phyloP scores from a whole-genome alignment of 2,888 invertebrate species.

The Kuschelorhynchus macadamiae region DNA sequence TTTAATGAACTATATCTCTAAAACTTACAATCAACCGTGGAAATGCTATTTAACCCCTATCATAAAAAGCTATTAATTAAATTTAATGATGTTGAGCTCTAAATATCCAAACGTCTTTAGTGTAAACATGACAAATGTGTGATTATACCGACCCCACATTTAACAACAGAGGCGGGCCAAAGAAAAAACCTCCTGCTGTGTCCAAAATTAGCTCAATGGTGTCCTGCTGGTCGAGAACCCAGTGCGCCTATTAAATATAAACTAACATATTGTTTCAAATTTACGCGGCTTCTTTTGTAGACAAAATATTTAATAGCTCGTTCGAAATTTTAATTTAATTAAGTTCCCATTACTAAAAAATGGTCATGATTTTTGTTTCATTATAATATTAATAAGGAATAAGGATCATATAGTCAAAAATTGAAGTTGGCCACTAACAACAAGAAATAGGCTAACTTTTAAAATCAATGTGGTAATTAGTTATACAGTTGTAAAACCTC shows the following conservation, averaged over 20 bases:
- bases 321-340: constrained; percentile 66
- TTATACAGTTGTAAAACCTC: too few species aligned
- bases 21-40: too few species aligned
- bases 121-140: constrained; percentile 61
- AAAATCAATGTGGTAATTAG: too few species aligned
- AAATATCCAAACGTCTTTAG: constrained; percentile 56
- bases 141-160: constrained; percentile 59
- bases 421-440: too few species aligned
- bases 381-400: too few species aligned
- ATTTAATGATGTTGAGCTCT: constrained; percentile 45
- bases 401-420: too few species aligned
- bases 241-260: constrained; percentile 65
- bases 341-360: constrained; percentile 40
- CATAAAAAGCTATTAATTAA: constrained; percentile 41
- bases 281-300: constrained; percentile 63
- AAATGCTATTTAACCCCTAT: neutral
- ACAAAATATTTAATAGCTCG: constrained; percentile 61
- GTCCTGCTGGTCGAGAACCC: constrained; percentile 61
- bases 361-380: too few species aligned
- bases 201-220: constrained; percentile 66
- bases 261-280: constrained; percentile 69
- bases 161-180: constrained; percentile 61
- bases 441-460: too few species aligned
- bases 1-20: too few species aligned
- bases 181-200: constrained; percentile 59